Base-by-base conservation (phyloP, 2,888 invertebrate genomes). In the Molanna angustata region DNA sequence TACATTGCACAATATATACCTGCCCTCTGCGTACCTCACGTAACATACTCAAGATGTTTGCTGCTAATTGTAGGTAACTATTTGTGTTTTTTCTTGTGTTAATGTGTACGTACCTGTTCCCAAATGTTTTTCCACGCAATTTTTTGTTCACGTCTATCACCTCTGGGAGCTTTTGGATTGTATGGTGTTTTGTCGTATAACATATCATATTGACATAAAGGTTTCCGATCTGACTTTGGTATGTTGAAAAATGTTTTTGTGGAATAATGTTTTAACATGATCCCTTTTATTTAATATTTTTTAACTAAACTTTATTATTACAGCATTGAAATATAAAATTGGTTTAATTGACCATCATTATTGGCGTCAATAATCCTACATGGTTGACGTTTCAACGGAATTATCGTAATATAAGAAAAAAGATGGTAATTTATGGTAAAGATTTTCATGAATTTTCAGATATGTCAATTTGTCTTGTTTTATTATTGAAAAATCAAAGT, bases 111-210 rank as follows among this genome's bases (percentile, higher is more conserved):
- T 40, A 73, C 74, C 66, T 74, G 74, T 9, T 64, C 62, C 75
- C 74, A 76, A 58, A 76, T 75, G 63, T 76, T 74, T 46, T 59
- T 64, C 43, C 69, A 64, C 32, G 73, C 73, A 18, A 73, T 74
- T 56, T 72, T 68, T 0, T 72, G 71, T 54, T 74, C 71, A 54
- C 70, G 69, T 0, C 76, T 66, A 56, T 76, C 76, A 1, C 73
- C 72, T 48, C 76, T 66, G 0, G 70, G 69, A 0, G 74, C 64
- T 56, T 73, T 72, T 0, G 73, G 75, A 43, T 76, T 73, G 60
- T 75, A 76, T 51, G 74, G 73, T 0, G 74, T 75, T 0, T 75
- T 74, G 52, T 76, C 76, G 54, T 70, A 73, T 3, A 75, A 62
- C 74, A 74, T 76, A 31, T 76, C 76, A 52, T 76, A 76, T 13